Conservation (phyloP, 2,888 invertebrate species). For the Sympetrum striolatum region DNA sequence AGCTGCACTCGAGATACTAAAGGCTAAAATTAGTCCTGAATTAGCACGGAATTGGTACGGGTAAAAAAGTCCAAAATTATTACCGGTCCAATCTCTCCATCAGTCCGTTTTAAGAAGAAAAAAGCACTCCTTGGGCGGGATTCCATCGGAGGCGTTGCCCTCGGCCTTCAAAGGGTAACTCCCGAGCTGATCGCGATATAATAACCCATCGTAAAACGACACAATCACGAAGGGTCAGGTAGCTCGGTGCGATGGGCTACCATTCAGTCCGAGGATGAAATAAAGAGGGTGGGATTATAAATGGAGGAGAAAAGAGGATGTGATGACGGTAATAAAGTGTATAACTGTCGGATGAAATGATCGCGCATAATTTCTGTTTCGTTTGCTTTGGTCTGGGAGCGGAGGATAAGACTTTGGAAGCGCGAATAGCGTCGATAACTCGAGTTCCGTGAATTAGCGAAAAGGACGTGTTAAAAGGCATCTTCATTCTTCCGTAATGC, state of each 20-base stretch:
- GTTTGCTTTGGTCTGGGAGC: background rate
- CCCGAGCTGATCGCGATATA: conserved; percentile 4
- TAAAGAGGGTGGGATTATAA: background rate
- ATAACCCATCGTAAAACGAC: background rate
- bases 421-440: background rate
- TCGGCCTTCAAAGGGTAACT: background rate
- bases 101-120: background rate
- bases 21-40: background rate
- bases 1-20: background rate
- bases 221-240: background rate
- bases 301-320: background rate
- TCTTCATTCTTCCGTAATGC: background rate
- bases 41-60: background rate
- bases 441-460: background rate
- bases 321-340: background rate
- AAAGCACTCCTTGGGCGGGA: background rate
- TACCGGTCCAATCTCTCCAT: background rate
- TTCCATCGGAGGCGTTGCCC: conserved; percentile 5
- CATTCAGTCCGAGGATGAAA: background rate
- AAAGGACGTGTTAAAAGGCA: background rate
- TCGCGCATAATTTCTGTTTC: background rate
- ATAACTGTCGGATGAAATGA: background rate
- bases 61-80: background rate
- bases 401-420: background rate
- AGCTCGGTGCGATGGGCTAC: background rate